Conservation (phyloP, 2,797 vertebrate genomes). For the Zalophus californianus region DNA sequence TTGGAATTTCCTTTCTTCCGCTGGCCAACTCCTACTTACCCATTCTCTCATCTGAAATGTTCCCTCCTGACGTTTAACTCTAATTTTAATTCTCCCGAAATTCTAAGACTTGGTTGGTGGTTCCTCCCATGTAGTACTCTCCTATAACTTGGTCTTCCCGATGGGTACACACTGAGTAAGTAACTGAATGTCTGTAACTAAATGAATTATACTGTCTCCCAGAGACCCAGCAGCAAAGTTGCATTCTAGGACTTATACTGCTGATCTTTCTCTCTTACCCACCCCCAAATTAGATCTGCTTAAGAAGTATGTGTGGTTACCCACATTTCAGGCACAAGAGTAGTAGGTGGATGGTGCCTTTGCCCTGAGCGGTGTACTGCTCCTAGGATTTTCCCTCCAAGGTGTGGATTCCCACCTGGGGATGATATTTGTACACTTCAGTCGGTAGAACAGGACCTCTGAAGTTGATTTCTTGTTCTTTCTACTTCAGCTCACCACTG, state of each 20-base stretch:
- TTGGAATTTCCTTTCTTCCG: not conserved
- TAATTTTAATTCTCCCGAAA: not conserved
- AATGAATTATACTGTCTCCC: not conserved
- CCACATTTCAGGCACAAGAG: too few species aligned
- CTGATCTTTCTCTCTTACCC: not conserved
- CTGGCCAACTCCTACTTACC: not conserved
- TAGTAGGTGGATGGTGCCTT: rapidly evolving
- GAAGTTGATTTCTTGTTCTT: not conserved
- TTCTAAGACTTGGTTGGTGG: not conserved
- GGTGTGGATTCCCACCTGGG: not conserved
- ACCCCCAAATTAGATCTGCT: not conserved
- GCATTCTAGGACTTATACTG: not conserved
- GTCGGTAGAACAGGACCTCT: not conserved
- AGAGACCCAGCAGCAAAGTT: not conserved
- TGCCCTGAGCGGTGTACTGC: not conserved
- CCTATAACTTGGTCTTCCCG: not conserved
- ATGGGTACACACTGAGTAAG: not conserved
- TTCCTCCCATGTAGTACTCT: not conserved
- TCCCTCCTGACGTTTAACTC: not conserved
- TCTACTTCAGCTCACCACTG: not conserved
- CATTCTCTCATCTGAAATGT: not conserved
- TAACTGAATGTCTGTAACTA: not conserved
- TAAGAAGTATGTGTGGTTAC: not conserved
- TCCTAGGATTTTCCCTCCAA: rapidly evolving
- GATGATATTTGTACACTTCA: rapidly evolving